Evolutionary conservation across 2,113 vertebrate genomes (phyloP), one percentile per base, ranked within the genome.

Genomic region (Xyliphius kryptos): DNA sequence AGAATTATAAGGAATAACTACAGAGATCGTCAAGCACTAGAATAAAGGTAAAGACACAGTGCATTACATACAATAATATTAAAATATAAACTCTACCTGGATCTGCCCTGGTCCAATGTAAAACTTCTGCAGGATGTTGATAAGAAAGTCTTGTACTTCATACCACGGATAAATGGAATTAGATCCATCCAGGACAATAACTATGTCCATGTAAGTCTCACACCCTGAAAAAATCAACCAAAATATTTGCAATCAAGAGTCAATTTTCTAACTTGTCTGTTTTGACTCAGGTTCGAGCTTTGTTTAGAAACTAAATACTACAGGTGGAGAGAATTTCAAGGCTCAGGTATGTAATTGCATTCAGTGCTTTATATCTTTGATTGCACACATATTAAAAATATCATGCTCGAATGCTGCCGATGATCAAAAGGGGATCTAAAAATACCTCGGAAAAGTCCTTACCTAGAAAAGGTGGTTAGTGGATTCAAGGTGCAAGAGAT

Each of bases 81-180:
- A n/a, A n/a, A n/a, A n/a, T 16, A 9, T 6, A 59, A 36, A 11
- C 32, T 83, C 71, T 62, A 98, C 96, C 89, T 97, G 96, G 36
- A 96, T 98, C 86, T 99, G 96, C 9, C 92, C 93, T 0, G 95
- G 91, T 22, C 93, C 91, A 0, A 99, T 92, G 73, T 97, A 91
- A 67, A 99, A 97, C 78, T 96, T 98, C 46, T 94, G 89, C 58
- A 98, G 80, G 81, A 98, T 91, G 74, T 92, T 98, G 72, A 97
- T 97, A 71, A 99, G 91, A 79, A 99, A 99, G 71, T 93, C 85
- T 67, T 92, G 94, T 9, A 99, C 95, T 68, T 98, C 95, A 11
- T 89, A 90, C 96, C 96, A 98, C 0, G 95, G 95, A 40, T 98
- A 98, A 56, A 98, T 98, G 79, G 95, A 98, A 83, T 98, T 98